A percentile compares a stretch with the other conserved stretches of the same genome.
These are phyloP conservation scores for Amphimallon solstitiale DNA, from an alignment of 2,888 invertebrate species.

Conservation along the genomic window DNA sequence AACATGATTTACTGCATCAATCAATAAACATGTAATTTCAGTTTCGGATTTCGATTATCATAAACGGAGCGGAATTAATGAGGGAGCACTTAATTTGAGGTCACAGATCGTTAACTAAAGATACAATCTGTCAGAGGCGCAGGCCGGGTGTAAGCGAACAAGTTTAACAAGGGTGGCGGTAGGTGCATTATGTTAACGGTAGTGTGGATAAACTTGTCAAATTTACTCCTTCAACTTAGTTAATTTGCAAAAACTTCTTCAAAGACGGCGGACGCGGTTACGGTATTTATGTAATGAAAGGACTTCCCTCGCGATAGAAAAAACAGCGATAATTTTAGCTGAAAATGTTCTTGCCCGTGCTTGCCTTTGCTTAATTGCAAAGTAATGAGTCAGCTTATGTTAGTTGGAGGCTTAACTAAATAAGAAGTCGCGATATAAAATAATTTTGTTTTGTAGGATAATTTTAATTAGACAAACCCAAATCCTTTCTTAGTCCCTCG, in stretches of 20 bases:
- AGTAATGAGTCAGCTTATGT: too few relatives aligned
- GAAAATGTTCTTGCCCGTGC: background rate
- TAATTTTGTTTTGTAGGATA: too few relatives aligned
- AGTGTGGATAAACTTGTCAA: constrained; percentile 26
- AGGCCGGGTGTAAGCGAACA: constrained; percentile 8
- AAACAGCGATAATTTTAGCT: constrained; percentile 5
- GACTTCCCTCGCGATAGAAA: constrained; percentile 1
- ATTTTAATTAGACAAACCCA: too few relatives aligned
- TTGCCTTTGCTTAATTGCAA: too few relatives aligned
- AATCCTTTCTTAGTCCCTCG: too few relatives aligned
- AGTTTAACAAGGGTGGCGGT: constrained; percentile 26
- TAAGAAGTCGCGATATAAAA: too few relatives aligned
- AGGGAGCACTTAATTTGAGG: constrained; percentile 37
- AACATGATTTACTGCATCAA: constrained; percentile 21
- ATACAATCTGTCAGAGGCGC: constrained; percentile 35
- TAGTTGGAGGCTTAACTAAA: too few relatives aligned
- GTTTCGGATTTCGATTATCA: constrained; percentile 16
- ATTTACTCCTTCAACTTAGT: constrained; percentile 30
- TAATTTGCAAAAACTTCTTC: constrained; percentile 21
- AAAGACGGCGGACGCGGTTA: constrained; percentile 1
- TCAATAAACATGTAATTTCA: constrained; percentile 14
- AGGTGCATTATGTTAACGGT: constrained; percentile 23
- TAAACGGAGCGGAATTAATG: constrained; percentile 32
- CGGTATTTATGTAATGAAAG: constrained; percentile 23
- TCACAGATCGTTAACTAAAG: constrained; percentile 39